Conservation (phyloP, 2,888 invertebrate species). For the Tuta absoluta region DNA sequence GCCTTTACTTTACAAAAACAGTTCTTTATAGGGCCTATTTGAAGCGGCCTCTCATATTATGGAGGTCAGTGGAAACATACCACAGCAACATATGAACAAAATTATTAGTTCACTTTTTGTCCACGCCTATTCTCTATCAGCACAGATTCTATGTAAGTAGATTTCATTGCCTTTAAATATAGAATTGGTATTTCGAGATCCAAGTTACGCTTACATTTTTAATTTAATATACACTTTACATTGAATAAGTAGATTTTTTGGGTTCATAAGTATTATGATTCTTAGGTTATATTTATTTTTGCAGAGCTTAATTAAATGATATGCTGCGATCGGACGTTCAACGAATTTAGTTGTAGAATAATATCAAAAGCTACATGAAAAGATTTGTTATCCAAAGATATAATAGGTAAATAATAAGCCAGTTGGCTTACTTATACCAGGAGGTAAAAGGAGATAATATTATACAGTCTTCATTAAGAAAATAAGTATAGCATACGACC, state of each 20-base stretch:
- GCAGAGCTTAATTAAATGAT: constrained; percentile 37
- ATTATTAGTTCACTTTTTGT: no score
- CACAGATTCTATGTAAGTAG: neutral
- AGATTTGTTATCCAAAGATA: neutral
- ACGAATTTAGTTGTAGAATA: constrained; percentile 29
- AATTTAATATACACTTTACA: constrained; percentile 44
- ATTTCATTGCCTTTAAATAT: neutral
- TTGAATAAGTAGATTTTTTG: constrained; percentile 37
- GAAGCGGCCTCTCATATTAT: no score
- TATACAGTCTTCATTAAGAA: no score
- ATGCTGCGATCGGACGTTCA: constrained; percentile 37
- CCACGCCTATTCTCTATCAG: no score
- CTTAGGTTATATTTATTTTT: neutral
- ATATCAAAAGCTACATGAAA: neutral
- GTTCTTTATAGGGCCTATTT: no score
- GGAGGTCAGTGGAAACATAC: no score
- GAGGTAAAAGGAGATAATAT: no score
- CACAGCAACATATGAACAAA: no score
- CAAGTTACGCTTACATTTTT: constrained; percentile 30
- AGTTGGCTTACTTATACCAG: no score
- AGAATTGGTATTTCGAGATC: constrained; percentile 36
- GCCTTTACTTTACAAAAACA: no score
- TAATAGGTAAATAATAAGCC: no score
- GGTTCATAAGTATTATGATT: constrained; percentile 11
- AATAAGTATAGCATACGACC: no score